Base-by-base conservation (phyloP, 2,888 invertebrate genomes). In the Heterodera filipjevi region DNA sequence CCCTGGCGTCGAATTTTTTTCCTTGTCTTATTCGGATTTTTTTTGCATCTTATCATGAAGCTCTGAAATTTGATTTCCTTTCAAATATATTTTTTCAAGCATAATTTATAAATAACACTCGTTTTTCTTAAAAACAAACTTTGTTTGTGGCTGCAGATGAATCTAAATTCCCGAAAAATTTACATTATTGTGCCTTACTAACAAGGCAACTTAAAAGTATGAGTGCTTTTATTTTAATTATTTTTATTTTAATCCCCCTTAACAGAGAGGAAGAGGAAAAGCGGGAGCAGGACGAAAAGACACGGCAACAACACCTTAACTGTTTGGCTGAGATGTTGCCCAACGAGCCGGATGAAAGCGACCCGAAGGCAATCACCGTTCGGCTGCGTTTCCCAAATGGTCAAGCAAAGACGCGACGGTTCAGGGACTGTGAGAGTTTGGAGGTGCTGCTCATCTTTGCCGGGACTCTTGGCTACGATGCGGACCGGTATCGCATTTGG, bases 331-430 rank as follows among this genome's bases (percentile, higher is more conserved):
- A 78, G 19, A 66, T 76, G 35, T 80, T 88, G 64, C 87, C 88
- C 8, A 71, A 71, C 1, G 88, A 88, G 76, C 88, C 88, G 22
- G 78, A 82, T 2, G 82, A 80, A n/a, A 80, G 74, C 14, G 81
- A 81, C 14, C 46, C 81, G 0, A 79, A 82, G 22, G 81, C 82
- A 59, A 78, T 86, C 74, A 79, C 82, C 44, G 82, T 88, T n/a
- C 85, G 85, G 30, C 82, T 88, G 76, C 83, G 88, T n/a, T 79
- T 85, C 19, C 88, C 88, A 27, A 81, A 82, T 64, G 86, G 85
- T 12, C 84, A 84, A 39, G 78, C 81, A 82, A 82, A 81, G 27
- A 77, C 84, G 78, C 84, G 87, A 16, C 84, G 87, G n/a, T 88
- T 88, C 83, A 81, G 82, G 8, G 78, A 78, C n/a, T 30, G 39